These are phyloP conservation scores for Ectemnius cavifrons DNA, from an alignment of 2,888 invertebrate species.

Conservation along the genomic window DNA sequence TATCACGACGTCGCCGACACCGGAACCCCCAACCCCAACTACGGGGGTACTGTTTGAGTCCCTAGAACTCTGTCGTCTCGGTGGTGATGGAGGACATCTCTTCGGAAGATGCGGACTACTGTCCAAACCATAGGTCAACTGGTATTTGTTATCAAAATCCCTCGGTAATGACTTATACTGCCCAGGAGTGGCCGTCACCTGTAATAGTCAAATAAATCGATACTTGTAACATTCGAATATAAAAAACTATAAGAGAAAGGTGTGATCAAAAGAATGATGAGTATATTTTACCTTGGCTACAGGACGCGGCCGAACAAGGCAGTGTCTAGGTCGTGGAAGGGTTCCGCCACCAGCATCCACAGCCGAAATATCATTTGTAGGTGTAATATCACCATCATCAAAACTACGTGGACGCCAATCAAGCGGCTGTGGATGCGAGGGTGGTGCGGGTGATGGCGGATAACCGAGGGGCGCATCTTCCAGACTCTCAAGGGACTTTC, in stretches of 20 bases:
- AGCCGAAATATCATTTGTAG: slow-evolving; percentile 87
- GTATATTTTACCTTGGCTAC: slow-evolving; percentile 84
- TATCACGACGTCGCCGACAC: slow-evolving; percentile 74
- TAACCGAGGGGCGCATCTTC: slow-evolving; percentile 83
- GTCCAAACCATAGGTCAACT: slow-evolving; percentile 77
- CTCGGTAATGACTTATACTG: slow-evolving; percentile 80
- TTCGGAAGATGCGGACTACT: slow-evolving; percentile 87
- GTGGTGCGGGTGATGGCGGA: slow-evolving; percentile 74
- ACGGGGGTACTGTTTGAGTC: slow-evolving; percentile 60
- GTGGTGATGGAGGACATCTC: slow-evolving; percentile 90
- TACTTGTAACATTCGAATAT: too few species aligned
- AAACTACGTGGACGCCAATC: slow-evolving; percentile 87
- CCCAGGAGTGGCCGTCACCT: slow-evolving; percentile 75
- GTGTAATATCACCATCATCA: slow-evolving; percentile 94
- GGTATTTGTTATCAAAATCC: slow-evolving; percentile 79
- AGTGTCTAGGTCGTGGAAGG: slow-evolving; percentile 88
- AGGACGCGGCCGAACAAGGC: slow-evolving; percentile 88
- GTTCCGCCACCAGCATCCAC: slow-evolving; percentile 86
- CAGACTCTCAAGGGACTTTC: slow-evolving; percentile 91
- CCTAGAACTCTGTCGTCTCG: slow-evolving; percentile 83
- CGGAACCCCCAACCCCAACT: slow-evolving; percentile 58
- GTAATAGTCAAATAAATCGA: slow-evolving; percentile 11
- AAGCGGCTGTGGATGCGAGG: slow-evolving; percentile 77
- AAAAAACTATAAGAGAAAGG: too few species aligned
- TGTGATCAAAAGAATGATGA: too few species aligned